Evolutionary conservation across 2,113 vertebrate species (phyloP).

Genomic region (Trichechus manatus): DNA sequence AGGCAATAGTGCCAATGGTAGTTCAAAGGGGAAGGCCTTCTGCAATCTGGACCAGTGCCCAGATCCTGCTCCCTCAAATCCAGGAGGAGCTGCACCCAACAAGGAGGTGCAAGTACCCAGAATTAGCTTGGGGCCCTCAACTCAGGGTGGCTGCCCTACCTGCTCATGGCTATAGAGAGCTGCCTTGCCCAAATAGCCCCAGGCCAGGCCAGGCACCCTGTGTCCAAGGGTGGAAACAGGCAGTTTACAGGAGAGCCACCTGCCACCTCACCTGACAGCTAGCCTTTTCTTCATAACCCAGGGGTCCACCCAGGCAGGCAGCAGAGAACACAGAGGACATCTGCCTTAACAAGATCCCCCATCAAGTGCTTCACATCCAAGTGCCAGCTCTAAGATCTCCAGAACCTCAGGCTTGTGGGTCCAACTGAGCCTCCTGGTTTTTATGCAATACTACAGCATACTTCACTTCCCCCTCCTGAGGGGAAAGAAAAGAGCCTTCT

Average conservation of each 20-base stretch:
- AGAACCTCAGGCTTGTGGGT: neutral
- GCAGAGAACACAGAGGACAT: neutral
- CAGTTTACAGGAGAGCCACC: neutral
- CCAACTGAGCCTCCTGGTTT: neutral
- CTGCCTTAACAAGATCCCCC: neutral
- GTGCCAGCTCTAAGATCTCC: neutral
- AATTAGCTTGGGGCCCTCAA: neutral
- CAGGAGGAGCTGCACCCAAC: neutral
- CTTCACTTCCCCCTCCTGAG: neutral
- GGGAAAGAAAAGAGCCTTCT: neutral
- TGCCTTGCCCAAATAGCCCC: neutral
- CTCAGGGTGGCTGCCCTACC: neutral
- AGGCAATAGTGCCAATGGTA: neutral
- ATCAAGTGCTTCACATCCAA: neutral
- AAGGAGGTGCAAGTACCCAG: neutral
- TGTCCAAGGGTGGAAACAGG: neutral
- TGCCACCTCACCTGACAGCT: neutral
- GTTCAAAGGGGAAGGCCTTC: constrained; percentile 1
- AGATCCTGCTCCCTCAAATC: neutral
- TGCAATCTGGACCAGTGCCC: neutral
- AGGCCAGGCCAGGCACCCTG: neutral
- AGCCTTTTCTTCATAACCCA: neutral
- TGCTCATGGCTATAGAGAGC: neutral
- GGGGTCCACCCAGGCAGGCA: neutral
- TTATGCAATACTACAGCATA: neutral